Base-by-base conservation (phyloP, 2,113 vertebrate species). In the Sclerurus mexicanus region DNA sequence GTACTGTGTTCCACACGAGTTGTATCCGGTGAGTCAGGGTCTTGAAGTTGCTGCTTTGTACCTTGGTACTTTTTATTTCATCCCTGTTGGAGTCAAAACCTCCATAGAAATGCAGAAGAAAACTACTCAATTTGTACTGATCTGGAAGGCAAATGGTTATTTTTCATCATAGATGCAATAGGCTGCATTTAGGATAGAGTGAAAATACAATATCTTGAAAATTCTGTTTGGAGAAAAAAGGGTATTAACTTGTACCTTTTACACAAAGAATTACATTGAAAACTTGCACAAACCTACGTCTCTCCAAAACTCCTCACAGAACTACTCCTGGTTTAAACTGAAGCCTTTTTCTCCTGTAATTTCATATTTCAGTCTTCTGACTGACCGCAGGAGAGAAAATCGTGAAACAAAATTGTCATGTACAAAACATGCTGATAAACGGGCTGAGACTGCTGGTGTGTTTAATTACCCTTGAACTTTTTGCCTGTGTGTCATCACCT, bases 221-320 rank as follows among this genome's bases (percentile, higher is more conserved):
- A 14, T 12, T 14, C 1, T 63, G 4, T 55, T 42, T 40, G 15
- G 17, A 19, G 3, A 5, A 19, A 19, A 33, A 60, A 37, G 12
- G 1, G 0, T 17, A 5, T 3, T 40, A n/a, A 10, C 3, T 49
- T 1, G 0, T 35, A 5, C 4, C 1, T 4, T 31, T 39, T 44
- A 17, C 14, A 28, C 1, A 3, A 6, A 42, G 15, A 37, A 28
- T 44, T 44, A 7, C 4, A 12, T 14, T 49, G 37, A 42, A 76
- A 62, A 20, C 6, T 1, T 13, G 5, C 4, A 3, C 3, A 14
- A 31, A n/a, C 8, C 21, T 46, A 35, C 1, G 1, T 55, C 3
- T 13, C 7, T 49, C 13, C 0, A 13, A 1, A 84, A 33, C 39
- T 66, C 4, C 19, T 2, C 3, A 2, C 28, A 19, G 28, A 40